phyloP scores from a whole-genome alignment of 2,113 vertebrate species.

The Stigmatopora argus region DNA sequence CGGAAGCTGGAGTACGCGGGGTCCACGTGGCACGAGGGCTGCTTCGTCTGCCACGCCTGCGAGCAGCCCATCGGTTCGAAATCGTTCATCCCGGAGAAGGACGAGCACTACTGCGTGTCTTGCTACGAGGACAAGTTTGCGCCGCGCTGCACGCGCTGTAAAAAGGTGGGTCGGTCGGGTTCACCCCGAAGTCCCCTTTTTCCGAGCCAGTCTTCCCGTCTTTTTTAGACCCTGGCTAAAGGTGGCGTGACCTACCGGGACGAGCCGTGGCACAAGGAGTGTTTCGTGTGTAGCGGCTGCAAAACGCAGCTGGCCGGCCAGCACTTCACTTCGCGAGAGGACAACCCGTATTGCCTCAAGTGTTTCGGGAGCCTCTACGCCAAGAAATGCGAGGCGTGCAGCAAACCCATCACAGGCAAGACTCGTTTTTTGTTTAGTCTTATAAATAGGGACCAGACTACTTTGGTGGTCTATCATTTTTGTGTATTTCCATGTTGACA shows the following conservation, averaged over 20 bases:
- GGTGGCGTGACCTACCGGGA: constrained; percentile 96
- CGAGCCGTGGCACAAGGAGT: constrained; percentile 97
- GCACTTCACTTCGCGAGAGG: constrained; percentile 95
- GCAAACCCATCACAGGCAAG: constrained; percentile 92
- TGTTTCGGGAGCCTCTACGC: constrained; percentile 95
- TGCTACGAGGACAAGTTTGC: constrained; percentile 98
- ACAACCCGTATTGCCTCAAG: constrained; percentile 90
- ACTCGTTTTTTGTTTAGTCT: neutral
- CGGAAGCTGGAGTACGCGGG: constrained; percentile 94
- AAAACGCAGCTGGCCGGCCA: constrained; percentile 90
- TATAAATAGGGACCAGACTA: neutral
- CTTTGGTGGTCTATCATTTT: neutral
- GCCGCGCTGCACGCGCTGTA: constrained; percentile 93
- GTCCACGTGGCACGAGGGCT: constrained; percentile 93
- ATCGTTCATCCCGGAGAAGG: constrained; percentile 97
- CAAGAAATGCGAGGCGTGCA: constrained; percentile 93
- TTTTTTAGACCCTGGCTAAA: constrained; percentile 84
- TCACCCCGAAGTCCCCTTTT: no score
- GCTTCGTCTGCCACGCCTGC: constrained; percentile 95
- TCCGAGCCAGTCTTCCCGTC: neutral
- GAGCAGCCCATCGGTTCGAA: constrained; percentile 93
- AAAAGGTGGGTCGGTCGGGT: constrained; percentile 75
- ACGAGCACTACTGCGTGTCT: constrained; percentile 93
- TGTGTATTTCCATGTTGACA: neutral
- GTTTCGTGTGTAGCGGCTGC: constrained; percentile 92